Evolutionary conservation across 2,888 invertebrate species (phyloP), one percentile per base, ranked within the genome.

Genomic region (Anagyrus pseudococci): DNA sequence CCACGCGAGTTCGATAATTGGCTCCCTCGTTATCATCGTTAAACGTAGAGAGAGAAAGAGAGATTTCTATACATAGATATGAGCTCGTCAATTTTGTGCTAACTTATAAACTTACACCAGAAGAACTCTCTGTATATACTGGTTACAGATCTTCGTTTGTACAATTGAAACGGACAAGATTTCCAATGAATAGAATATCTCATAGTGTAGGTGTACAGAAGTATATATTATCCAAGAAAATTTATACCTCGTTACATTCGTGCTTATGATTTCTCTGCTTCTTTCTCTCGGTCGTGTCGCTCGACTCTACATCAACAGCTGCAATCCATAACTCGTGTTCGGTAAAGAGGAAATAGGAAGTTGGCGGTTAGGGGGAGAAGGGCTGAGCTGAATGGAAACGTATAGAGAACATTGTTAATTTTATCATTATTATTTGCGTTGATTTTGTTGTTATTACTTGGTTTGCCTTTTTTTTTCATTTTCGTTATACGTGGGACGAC

Each of bases 181-280:
- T 69, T 68, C 67, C 71, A 72, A 73, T 68, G 68, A 71, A 70
- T n/a, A n/a, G n/a, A n/a, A n/a, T n/a, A n/a, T n/a, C n/a, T n/a
- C n/a, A n/a, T n/a, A n/a, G n/a, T n/a, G n/a, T n/a, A n/a, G n/a
- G n/a, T n/a, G n/a, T n/a, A n/a, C n/a, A n/a, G n/a, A n/a, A n/a
- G n/a, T n/a, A n/a, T n/a, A 75, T 76, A 75, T 75, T 73, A 73
- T 77, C 75, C 73, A 72, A 76, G 73, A 72, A 70, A 77, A 73
- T 75, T 69, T 70, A 73, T 75, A 75, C 68, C 69, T n/a, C n/a
- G 69, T 72, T 71, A 74, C 69, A 69, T 68, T 70, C 67, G 73
- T 71, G 57, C 33, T 63, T 72, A 71, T 73, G 67, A 71, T 71
- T 70, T 68, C 64, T 68, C n/a, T n/a, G n/a, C n/a, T n/a, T n/a